Conservation (phyloP, 1,140 invertebrate species). For the Lithobius niger region DNA sequence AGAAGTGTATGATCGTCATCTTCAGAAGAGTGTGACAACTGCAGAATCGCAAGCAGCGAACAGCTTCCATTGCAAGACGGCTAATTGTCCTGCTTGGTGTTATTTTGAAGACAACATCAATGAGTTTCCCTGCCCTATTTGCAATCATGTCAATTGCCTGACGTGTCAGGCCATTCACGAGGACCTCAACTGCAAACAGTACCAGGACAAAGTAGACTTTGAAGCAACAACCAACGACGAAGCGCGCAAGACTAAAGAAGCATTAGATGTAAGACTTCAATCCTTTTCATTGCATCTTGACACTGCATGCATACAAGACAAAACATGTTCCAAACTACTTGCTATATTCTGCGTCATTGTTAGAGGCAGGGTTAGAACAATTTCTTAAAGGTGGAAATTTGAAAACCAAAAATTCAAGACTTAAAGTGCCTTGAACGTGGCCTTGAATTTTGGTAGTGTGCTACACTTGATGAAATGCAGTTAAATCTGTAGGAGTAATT, state of each 20-base stretch:
- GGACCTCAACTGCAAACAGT: constrained; percentile 67
- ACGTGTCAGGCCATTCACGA: constrained; percentile 81
- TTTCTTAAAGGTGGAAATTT: too few species aligned
- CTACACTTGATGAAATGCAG: too few species aligned
- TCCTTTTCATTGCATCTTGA: too few species aligned
- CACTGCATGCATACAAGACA: too few species aligned
- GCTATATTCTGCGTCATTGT: too few species aligned
- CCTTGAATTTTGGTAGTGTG: too few species aligned
- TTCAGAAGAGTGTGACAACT: constrained; percentile 64
- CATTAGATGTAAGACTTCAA: constrained; percentile 44
- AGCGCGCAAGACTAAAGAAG: constrained; percentile 56
- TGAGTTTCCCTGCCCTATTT: constrained; percentile 72
- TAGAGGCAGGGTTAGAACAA: too few species aligned
- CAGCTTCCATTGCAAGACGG: constrained; percentile 81
- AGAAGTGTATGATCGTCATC: constrained; percentile 58
- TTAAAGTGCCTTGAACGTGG: too few species aligned
- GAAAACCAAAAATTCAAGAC: too few species aligned
- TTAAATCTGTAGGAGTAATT: too few species aligned
- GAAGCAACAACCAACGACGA: constrained; percentile 45
- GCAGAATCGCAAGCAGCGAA: constrained; percentile 70
- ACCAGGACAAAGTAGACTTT: constrained; percentile 59
- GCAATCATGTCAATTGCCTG: constrained; percentile 65
- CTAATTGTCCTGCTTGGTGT: constrained; percentile 79
- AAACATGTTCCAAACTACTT: too few species aligned
- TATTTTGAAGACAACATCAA: constrained; percentile 79